Conservation (phyloP, 2,113 vertebrate genomes). For the Alaudala cheleensis region DNA sequence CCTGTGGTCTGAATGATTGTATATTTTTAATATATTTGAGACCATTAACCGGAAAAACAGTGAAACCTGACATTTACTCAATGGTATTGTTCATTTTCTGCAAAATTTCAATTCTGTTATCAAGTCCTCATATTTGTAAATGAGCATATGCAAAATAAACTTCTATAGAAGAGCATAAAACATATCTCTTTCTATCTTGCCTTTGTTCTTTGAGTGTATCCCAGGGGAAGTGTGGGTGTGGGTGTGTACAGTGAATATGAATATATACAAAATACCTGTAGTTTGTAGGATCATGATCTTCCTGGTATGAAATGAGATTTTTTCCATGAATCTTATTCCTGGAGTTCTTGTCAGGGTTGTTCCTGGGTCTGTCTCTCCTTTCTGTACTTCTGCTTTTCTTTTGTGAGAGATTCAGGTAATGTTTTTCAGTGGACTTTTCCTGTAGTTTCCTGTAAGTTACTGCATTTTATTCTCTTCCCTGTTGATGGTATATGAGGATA, state of each 20-base stretch:
- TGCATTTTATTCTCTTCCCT: not conserved
- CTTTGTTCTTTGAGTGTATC: not conserved
- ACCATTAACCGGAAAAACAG: not conserved
- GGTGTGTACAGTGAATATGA: not conserved
- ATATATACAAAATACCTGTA: not conserved
- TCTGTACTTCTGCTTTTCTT: not conserved
- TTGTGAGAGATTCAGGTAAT: not conserved
- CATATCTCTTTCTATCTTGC: not conserved
- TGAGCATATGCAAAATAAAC: not conserved
- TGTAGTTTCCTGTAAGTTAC: not conserved
- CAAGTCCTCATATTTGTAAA: not conserved
- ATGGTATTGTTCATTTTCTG: not conserved
- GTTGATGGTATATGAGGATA: not conserved
- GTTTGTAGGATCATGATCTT: not conserved
- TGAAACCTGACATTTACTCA: not conserved
- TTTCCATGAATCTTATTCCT: not conserved
- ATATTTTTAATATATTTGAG: not conserved
- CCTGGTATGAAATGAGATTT: not conserved
- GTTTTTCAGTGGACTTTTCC: not conserved
- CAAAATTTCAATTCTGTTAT: not conserved
- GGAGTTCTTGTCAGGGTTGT: not conserved
- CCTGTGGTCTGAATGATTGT: not conserved
- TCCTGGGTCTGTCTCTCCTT: not conserved
- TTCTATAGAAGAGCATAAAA: not conserved
- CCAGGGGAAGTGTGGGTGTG: accelerated